Conservation (phyloP, 2,797 vertebrate genomes). For the Synanceia verrucosa region DNA sequence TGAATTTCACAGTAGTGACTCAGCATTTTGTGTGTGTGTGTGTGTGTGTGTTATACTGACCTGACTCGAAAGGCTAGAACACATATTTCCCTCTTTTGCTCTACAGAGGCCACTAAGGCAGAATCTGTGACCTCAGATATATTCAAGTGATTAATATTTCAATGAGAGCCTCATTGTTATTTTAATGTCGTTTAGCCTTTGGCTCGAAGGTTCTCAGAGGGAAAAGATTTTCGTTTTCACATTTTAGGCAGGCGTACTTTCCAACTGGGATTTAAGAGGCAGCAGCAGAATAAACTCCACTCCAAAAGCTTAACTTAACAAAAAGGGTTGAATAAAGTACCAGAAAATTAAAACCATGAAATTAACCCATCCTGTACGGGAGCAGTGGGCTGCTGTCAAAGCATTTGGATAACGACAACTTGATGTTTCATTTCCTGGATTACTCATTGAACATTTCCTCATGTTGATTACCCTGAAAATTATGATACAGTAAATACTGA, state of each 20-base stretch:
- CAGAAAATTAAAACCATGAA: background rate
- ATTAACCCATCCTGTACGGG: no score
- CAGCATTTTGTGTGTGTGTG: background rate
- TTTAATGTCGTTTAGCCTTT: constrained; percentile 9
- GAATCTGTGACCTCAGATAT: constrained; percentile 3
- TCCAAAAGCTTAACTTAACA: background rate
- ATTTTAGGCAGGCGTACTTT: background rate
- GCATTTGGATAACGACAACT: no score
- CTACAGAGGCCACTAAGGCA: background rate
- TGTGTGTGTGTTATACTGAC: background rate
- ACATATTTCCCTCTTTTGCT: background rate
- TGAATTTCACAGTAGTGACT: background rate
- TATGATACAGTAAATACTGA: no score
- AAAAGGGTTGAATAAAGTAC: background rate
- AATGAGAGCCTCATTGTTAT: constrained; percentile 13
- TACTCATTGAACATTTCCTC: no score
- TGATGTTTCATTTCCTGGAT: background rate
- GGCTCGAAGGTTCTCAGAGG: background rate
- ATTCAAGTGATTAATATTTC: constrained; percentile 11
- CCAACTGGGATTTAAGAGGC: background rate
- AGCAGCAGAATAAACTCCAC: background rate
- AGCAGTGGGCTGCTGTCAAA: no score
- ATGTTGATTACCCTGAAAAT: background rate
- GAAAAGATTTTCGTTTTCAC: background rate
- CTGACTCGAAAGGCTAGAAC: background rate